Conservation (phyloP, 2,113 vertebrate species). For the Tupaia tana region DNA sequence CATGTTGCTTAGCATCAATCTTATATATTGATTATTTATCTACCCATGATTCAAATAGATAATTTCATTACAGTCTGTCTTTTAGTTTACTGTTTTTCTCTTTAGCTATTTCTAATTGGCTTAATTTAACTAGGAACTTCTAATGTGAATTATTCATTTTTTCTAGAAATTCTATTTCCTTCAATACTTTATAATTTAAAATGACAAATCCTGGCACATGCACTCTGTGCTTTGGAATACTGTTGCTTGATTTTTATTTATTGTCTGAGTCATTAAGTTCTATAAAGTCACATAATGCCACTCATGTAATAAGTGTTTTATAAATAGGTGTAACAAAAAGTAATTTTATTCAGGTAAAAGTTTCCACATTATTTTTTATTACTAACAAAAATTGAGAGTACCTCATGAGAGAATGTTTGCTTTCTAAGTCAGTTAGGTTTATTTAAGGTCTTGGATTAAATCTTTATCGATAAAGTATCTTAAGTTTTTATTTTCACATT, state of each 20-base stretch:
- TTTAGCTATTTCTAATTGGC: neutral
- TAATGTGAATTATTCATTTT: neutral
- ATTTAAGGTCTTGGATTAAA: neutral
- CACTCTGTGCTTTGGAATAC: neutral
- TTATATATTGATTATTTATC: neutral
- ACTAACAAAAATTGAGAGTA: neutral
- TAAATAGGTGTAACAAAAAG: neutral
- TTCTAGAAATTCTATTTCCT: neutral
- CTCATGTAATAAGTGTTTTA: neutral
- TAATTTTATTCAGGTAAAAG: neutral
- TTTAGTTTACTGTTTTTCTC: neutral
- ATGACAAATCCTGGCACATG: too few species aligned
- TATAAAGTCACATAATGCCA: neutral
- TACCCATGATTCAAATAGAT: neutral
- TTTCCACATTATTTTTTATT: neutral
- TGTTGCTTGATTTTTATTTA: neutral
- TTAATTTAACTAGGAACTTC: neutral
- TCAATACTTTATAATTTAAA: neutral
- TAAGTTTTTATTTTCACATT: neutral
- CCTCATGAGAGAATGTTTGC: neutral
- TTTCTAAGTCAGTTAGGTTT: neutral
- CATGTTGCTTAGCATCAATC: neutral
- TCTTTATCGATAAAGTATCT: neutral
- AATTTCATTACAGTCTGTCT: neutral
- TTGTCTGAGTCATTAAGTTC: neutral